These are phyloP conservation scores for Cynodonichthys magdalenae DNA, from an alignment of 2,797 vertebrate species.

Conservation along the genomic window DNA sequence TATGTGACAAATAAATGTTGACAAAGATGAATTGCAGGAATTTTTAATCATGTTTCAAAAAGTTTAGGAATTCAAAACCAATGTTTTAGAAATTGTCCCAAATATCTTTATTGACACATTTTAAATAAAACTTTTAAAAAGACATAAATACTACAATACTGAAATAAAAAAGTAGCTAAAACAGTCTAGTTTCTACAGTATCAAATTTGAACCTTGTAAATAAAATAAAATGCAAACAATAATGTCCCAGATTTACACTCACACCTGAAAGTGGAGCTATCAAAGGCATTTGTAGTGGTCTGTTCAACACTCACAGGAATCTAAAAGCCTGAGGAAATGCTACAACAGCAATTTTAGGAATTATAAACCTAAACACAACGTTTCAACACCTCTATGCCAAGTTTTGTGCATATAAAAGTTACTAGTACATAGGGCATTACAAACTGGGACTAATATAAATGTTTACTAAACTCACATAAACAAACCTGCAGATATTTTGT, in stretches of 20 bases:
- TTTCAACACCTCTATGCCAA: slow-evolving; percentile 44
- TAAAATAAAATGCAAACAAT: slow-evolving; percentile 37
- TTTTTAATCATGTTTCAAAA: neutral
- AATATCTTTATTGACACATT: slow-evolving; percentile 74
- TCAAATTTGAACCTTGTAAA: slow-evolving; percentile 5
- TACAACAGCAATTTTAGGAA: slow-evolving; percentile 35
- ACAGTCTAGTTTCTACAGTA: slow-evolving; percentile 30
- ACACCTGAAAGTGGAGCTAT: slow-evolving; percentile 45
- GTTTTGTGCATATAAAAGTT: slow-evolving; percentile 71
- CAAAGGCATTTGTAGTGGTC: slow-evolving; percentile 54
- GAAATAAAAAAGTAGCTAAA: slow-evolving; percentile 49
- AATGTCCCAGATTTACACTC: slow-evolving; percentile 32
- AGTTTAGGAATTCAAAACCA: neutral
- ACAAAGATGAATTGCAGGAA: neutral
- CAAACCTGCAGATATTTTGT: slow-evolving; percentile 14
- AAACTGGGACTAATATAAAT: slow-evolving; percentile 65
- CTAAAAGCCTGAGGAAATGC: slow-evolving; percentile 58
- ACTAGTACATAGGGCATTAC: slow-evolving; percentile 55
- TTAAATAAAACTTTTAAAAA: slow-evolving; percentile 67
- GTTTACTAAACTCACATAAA: slow-evolving; percentile 45
- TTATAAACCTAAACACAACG: slow-evolving; percentile 36
- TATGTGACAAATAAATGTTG: too few relatives aligned
- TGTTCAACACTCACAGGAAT: slow-evolving; percentile 59
- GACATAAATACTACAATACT: slow-evolving; percentile 67
- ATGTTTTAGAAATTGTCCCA: slow-evolving; percentile 26